Percentiles rank a stretch among this genome's conserved stretches.
phyloP scores from a whole-genome alignment of 2,113 vertebrate genomes.

The Lanius ludovicianus region DNA sequence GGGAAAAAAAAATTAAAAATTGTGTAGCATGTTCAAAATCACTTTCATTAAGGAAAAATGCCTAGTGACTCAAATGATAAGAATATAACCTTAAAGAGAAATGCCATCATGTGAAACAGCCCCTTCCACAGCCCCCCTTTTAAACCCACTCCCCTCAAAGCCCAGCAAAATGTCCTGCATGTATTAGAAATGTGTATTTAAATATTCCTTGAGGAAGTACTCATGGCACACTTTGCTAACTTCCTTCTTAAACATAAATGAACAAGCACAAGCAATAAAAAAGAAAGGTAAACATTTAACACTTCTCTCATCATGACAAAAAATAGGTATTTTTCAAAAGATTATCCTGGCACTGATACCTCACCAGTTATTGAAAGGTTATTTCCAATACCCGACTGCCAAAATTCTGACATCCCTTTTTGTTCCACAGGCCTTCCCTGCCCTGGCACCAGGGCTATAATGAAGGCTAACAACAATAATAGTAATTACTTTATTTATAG shows the following conservation, averaged over 20 bases:
- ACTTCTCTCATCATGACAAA: not conserved
- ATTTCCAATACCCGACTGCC: not conserved
- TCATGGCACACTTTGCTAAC: fast-evolving
- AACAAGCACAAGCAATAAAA: not conserved
- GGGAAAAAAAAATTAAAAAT: not conserved
- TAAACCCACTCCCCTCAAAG: not conserved
- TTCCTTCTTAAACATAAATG: not conserved
- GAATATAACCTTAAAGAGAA: not conserved
- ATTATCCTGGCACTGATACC: not conserved
- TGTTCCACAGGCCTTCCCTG: not conserved
- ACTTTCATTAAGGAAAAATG: not conserved
- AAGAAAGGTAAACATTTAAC: not conserved
- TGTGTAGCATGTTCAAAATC: not conserved
- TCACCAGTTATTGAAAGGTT: not conserved
- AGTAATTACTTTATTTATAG: not conserved
- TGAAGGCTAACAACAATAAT: not conserved
- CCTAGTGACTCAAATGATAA: not conserved
- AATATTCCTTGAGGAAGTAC: not conserved
- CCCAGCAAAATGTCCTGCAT: not conserved
- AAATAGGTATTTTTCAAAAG: not conserved
- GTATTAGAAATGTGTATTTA: not conserved
- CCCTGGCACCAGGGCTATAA: not conserved
- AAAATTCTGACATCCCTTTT: not conserved
- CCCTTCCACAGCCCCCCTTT: not conserved
- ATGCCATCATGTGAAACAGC: not conserved